Conservation (phyloP, 1,140 invertebrate genomes). For the Ephestia elutella region DNA sequence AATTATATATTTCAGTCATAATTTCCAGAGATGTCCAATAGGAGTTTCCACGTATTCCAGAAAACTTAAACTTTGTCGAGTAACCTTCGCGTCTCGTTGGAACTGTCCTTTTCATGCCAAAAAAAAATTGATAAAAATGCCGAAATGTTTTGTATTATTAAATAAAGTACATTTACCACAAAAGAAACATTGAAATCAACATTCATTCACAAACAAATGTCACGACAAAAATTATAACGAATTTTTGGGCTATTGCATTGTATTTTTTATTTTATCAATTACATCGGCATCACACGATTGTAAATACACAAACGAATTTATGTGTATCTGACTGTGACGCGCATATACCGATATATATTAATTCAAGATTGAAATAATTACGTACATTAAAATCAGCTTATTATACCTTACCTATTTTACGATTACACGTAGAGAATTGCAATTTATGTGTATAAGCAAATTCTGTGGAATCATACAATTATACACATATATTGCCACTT, state of each 20-base stretch:
- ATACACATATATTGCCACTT: constrained; percentile 44
- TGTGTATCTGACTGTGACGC: constrained; percentile 10
- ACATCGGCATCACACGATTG: constrained; percentile 44
- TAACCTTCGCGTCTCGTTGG: constrained; percentile 44
- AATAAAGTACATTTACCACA: constrained; percentile 43
- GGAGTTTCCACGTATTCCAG: constrained; percentile 61
- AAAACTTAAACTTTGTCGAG: constrained; percentile 53
- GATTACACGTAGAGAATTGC: constrained; percentile 55
- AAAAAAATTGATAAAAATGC: constrained; percentile 46
- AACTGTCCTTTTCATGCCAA: constrained; percentile 55
- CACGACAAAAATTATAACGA: constrained; percentile 54
- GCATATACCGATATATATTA: constrained; percentile 61
- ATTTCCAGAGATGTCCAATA: constrained; percentile 34
- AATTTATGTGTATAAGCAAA: constrained; percentile 31
- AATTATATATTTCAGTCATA: constrained; percentile 46
- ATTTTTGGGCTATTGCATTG: constrained; percentile 72
- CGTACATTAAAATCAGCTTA: constrained; percentile 71
- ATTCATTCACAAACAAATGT: constrained; percentile 43
- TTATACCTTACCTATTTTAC: constrained; percentile 69
- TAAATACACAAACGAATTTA: constrained; percentile 10
- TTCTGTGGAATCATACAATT: constrained; percentile 12
- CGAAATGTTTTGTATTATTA: constrained; percentile 67
- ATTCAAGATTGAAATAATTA: constrained; percentile 72
- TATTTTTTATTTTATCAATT: constrained; percentile 48
- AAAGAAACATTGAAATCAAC: constrained; percentile 34